A percentile compares a stretch with the other conserved stretches of the same genome.
phyloP scores from a whole-genome alignment of 2,888 invertebrate genomes.

The Aspidiotus rigidus region DNA sequence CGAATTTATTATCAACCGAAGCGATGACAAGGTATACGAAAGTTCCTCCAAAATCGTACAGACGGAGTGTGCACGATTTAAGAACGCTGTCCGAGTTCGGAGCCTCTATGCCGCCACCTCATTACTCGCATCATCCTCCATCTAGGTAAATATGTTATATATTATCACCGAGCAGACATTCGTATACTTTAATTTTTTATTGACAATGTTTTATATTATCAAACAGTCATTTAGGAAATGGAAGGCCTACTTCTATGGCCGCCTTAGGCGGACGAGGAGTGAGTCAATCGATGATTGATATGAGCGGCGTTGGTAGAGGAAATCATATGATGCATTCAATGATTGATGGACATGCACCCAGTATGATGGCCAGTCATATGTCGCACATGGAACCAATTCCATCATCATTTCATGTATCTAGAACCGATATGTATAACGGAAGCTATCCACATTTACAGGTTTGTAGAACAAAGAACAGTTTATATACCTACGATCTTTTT shows the following conservation, averaged over 20 bases:
- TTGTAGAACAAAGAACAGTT: neutral
- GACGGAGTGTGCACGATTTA: slow-evolving; percentile 41
- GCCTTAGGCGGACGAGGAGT: slow-evolving; percentile 34
- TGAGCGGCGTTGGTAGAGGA: slow-evolving; percentile 30
- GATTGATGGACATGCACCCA: slow-evolving; percentile 35
- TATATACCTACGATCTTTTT: neutral
- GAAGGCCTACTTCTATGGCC: slow-evolving; percentile 38
- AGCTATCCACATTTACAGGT: slow-evolving; percentile 39
- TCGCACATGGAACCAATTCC: slow-evolving; percentile 35
- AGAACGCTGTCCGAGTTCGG: slow-evolving; percentile 37
- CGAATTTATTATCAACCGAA: slow-evolving; percentile 58
- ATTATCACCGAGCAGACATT: neutral
- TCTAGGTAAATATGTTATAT: slow-evolving; percentile 32
- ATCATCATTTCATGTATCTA: slow-evolving; percentile 36
- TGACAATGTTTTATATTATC: slow-evolving; percentile 11
- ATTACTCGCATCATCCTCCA: slow-evolving; percentile 34
- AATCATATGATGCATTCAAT: slow-evolving; percentile 36
- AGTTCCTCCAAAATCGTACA: slow-evolving; percentile 38
- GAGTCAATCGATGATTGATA: slow-evolving; percentile 33
- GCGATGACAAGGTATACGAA: slow-evolving; percentile 37
- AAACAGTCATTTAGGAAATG: slow-evolving; percentile 33
- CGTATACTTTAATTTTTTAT: neutral
- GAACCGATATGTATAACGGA: slow-evolving; percentile 40
- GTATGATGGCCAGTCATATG: slow-evolving; percentile 32
- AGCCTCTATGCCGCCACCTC: slow-evolving; percentile 29